Evolutionary conservation across 2,888 invertebrate species (phyloP).

Genomic region (Zele albiditarsus): DNA sequence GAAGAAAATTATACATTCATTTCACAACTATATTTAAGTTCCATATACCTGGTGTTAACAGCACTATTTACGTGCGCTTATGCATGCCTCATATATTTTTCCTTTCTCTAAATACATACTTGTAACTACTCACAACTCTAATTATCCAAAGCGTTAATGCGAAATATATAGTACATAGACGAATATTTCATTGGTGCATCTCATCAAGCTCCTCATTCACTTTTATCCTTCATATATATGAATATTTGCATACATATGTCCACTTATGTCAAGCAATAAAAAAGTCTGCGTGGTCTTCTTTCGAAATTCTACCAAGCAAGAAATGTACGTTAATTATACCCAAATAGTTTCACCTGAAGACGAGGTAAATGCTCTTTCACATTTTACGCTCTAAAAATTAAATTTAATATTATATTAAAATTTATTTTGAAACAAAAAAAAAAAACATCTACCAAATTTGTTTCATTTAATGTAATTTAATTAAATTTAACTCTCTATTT

Average conservation of each 20-base stretch:
- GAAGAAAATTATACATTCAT: slow-evolving; percentile 4
- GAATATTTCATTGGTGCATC: neutral
- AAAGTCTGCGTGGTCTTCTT: slow-evolving; percentile 33
- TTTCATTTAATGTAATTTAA: neutral
- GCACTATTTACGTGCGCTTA: slow-evolving; percentile 1
- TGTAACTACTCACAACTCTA: neutral
- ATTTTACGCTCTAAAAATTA: neutral
- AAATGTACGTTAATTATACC: slow-evolving; percentile 38
- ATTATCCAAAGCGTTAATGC: neutral
- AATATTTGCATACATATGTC: neutral
- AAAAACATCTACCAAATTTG: slow-evolving; percentile 4
- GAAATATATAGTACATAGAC: neutral
- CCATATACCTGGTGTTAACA: slow-evolving; percentile 15
- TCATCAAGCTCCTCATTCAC: neutral
- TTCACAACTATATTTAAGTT: slow-evolving; percentile 15
- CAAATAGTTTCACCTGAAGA: slow-evolving; percentile 39
- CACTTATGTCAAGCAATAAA: neutral
- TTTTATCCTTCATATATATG: neutral
- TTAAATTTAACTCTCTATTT: neutral
- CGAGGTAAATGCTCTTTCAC: slow-evolving; percentile 6
- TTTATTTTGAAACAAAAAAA: neutral
- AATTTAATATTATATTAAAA: neutral
- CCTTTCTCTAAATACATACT: slow-evolving; percentile 9
- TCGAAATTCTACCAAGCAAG: slow-evolving; percentile 32
- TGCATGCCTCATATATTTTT: slow-evolving; percentile 18